Conservation (phyloP, 2,797 vertebrate species). For the Argyrosomus regius region DNA sequence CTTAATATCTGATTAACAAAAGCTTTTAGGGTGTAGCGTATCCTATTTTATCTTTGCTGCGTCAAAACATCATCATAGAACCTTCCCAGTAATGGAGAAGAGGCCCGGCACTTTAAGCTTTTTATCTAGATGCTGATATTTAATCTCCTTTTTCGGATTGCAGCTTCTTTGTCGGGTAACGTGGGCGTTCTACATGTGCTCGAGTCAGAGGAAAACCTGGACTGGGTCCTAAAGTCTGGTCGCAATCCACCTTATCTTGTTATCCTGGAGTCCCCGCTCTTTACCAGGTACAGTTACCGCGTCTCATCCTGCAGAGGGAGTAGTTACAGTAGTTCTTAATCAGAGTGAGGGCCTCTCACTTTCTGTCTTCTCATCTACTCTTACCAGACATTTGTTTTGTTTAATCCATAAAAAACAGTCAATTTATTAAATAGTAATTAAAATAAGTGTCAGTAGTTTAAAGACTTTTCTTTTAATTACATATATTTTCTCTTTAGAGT, state of each 20-base stretch:
- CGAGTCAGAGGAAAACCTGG: constrained; percentile 88
- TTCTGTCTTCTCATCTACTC: background rate
- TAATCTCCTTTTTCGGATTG: background rate
- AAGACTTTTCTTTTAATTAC: background rate
- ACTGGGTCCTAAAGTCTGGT: constrained; percentile 90
- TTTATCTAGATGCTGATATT: constrained; percentile 1
- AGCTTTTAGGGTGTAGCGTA: background rate
- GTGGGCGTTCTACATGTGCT: constrained; percentile 95
- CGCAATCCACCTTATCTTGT: constrained; percentile 93
- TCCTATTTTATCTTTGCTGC: background rate
- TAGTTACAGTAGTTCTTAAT: background rate
- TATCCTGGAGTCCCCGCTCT: constrained; percentile 88
- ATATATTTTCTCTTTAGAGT: background rate
- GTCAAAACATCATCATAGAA: background rate
- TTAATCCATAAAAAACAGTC: too few species aligned
- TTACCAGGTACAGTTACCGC: constrained; percentile 86
- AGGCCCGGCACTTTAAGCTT: background rate
- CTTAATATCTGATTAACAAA: background rate
- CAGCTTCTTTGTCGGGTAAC: constrained; percentile 93
- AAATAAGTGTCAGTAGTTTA: background rate
- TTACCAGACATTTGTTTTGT: too few species aligned
- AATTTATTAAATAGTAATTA: too few species aligned
- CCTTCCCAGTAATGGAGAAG: background rate
- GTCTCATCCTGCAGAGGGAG: constrained; percentile 27
- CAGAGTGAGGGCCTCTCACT: background rate